Base-by-base conservation (phyloP, 2,888 invertebrate species). In the Tricholauxania praeusta region DNA sequence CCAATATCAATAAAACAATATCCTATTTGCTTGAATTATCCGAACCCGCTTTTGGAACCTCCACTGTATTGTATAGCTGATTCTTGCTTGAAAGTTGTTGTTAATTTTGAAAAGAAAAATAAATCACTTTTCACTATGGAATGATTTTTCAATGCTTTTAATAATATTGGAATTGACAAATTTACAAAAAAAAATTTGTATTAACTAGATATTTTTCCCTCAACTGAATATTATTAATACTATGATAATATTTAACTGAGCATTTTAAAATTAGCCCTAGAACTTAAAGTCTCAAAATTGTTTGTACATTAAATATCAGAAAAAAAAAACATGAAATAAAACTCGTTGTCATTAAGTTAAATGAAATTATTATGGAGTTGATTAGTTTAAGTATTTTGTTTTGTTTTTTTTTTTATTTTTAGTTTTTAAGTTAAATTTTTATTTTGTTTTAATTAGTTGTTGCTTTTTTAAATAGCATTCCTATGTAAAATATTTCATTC, bases 51-150 rank as follows among this genome's bases (percentile, higher is more conserved):
- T 39, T 39, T 39, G 8, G 10, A 7, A 39, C 10, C 39, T 10
- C 10, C 10, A 7, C 39, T 39, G 39, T 39, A 39, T 39, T 15
- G n/a, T 60, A 39, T 60, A 75, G 74, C 75, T 74, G 63, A 74
- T 66, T 74, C 66, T 72, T 74, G 75, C 66, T 75, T 72, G 66
- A 71, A 75, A 79, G 76, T 78, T 78, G 78, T 78, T 79, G 78
- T 77, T 75, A 75, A 59, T 59, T 49, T 19, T 14, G 59, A 60
- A 49, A 64, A 68, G 12, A 51, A 62, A 66, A 57, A 49, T 53
- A 62, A 17, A 17, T 51, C 39, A 39, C 39, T 39, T 10, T 39
- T 39, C 2, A 39, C 39, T 39, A 39, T 10, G 39, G 39, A 39
- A 39, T 39, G 39, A 39, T 39, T 39, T 39, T 39, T 39, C 39